phyloP scores from a whole-genome alignment of 2,888 invertebrate genomes.

The Xestia rhomboidea region DNA sequence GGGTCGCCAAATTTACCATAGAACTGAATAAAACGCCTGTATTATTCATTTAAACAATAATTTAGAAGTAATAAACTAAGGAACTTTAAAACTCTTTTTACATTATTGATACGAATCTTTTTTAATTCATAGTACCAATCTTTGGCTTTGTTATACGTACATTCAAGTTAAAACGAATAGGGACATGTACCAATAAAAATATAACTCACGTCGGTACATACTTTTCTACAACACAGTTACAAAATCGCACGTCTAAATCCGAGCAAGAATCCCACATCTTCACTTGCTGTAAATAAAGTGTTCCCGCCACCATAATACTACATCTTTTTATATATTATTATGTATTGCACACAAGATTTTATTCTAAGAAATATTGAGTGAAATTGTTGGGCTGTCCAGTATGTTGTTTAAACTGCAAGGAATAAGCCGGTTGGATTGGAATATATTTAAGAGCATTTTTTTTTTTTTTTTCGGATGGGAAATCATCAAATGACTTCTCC shows the following conservation, averaged over 20 bases:
- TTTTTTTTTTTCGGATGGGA: too few relatives aligned
- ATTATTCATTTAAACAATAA: too few relatives aligned
- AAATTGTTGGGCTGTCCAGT: background rate
- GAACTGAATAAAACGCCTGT: too few relatives aligned
- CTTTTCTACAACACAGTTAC: background rate
- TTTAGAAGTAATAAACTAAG: too few relatives aligned
- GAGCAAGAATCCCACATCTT: slow-evolving; percentile 10
- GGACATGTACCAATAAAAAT: background rate
- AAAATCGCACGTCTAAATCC: slow-evolving; percentile 31
- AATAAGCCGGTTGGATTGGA: background rate
- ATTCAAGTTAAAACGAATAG: background rate
- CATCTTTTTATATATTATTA: slow-evolving; percentile 32
- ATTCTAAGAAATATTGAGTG: slow-evolving; percentile 32
- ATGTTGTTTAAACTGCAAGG: background rate
- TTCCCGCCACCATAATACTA: slow-evolving; percentile 14
- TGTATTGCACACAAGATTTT: slow-evolving; percentile 19
- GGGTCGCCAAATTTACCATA: too few relatives aligned
- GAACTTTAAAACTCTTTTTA: too few relatives aligned
- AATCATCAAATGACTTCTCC: too few relatives aligned
- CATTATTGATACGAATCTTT: too few relatives aligned
- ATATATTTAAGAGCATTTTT: too few relatives aligned
- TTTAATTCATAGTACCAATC: background rate
- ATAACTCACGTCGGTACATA: background rate
- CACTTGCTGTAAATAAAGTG: slow-evolving; percentile 51
- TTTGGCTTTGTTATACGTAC: background rate